Conservation (phyloP, 2,888 invertebrate species). For the Scaptomyza flava region DNA sequence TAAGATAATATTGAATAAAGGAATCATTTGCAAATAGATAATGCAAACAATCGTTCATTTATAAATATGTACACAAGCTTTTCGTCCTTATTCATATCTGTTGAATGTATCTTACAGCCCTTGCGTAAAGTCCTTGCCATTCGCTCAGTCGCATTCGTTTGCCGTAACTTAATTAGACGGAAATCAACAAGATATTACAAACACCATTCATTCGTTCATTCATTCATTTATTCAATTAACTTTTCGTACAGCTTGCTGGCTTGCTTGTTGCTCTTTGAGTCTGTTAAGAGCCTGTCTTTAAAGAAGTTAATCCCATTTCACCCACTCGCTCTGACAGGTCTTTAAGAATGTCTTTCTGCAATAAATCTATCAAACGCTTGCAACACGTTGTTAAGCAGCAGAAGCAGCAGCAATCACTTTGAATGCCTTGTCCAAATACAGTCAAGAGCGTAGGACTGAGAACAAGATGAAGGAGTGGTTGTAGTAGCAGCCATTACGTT, state of each 20-base stretch:
- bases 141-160: slow-evolving; percentile 32
- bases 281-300: slow-evolving; percentile 23
- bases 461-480: neutral
- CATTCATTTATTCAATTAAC: slow-evolving; percentile 38
- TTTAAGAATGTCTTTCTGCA: slow-evolving; percentile 17
- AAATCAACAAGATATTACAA: slow-evolving; percentile 68
- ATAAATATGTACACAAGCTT: too few species aligned
- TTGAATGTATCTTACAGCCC: neutral
- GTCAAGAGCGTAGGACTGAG: neutral
- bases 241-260: slow-evolving; percentile 30
- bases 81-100: neutral
- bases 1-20: neutral
- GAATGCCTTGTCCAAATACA: slow-evolving; percentile 41
- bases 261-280: too few species aligned
- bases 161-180: slow-evolving; percentile 70
- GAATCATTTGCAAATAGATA: neutral
- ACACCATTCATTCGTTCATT: slow-evolving; percentile 59
- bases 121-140: neutral
- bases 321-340: neutral
- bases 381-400: slow-evolving; percentile 18
- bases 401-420: slow-evolving; percentile 69
- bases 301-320: neutral
- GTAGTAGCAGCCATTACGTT: slow-evolving; percentile 58
- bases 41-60: neutral
- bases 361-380: slow-evolving; percentile 55